These are phyloP conservation scores for Calypte anna DNA, from an alignment of 2,113 vertebrate genomes.

Conservation along the genomic window DNA sequence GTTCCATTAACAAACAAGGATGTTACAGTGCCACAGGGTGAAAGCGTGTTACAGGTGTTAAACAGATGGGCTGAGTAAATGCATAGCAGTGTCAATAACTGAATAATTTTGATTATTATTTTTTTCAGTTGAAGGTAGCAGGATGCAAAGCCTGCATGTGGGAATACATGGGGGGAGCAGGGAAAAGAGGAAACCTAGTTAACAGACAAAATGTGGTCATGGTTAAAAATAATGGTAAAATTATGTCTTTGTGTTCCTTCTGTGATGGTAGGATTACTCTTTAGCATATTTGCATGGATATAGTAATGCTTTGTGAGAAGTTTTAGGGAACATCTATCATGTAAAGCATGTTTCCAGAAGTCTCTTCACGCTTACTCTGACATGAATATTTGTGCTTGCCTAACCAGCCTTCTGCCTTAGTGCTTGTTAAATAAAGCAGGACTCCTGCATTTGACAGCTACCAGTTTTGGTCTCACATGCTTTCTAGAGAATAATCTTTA, in stretches of 20 bases:
- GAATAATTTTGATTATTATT: neutral
- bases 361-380: neutral
- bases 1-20: neutral
- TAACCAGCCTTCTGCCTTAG: neutral
- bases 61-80: neutral
- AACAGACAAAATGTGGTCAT: neutral
- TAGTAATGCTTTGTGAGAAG: neutral
- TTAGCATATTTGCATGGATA: neutral
- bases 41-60: neutral
- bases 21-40: neutral
- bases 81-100: neutral
- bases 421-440: neutral
- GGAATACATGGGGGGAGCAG: neutral
- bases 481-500: neutral
- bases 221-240: neutral
- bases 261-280: neutral
- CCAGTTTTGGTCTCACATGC: accelerated
- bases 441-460: neutral
- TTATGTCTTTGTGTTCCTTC: neutral
- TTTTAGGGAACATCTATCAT: neutral
- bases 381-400: neutral
- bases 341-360: neutral
- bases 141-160: neutral
- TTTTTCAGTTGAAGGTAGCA: neutral
- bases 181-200: neutral